phyloP scores from a whole-genome alignment of 2,797 vertebrate species.

The Muscicapa striata region DNA sequence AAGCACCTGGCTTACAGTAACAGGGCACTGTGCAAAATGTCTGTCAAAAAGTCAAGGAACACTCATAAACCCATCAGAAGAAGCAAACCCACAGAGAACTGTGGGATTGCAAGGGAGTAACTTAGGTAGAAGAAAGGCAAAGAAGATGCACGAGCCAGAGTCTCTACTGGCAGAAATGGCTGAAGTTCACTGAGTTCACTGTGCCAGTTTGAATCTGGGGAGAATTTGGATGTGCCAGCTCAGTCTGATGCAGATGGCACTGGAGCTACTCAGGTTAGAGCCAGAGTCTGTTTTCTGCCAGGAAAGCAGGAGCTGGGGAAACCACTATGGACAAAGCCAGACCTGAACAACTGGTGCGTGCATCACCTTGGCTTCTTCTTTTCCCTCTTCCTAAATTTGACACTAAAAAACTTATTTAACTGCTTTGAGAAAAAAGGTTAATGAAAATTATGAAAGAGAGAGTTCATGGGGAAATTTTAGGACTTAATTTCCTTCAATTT shows the following conservation, averaged over 20 bases:
- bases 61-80: slow-evolving; percentile 59
- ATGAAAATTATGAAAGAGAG: not conserved
- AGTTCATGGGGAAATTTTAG: not conserved
- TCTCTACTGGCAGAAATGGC: not conserved
- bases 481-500: not conserved
- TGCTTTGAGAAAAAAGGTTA: not conserved
- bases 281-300: slow-evolving; percentile 10
- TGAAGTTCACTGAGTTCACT: not conserved
- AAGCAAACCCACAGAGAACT: slow-evolving; percentile 55
- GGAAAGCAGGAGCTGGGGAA: not conserved
- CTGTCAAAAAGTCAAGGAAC: slow-evolving; percentile 34
- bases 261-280: not conserved
- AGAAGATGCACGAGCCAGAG: not conserved
- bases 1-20: slow-evolving; percentile 80
- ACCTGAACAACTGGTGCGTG: not conserved
- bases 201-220: not conserved
- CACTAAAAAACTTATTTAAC: not conserved
- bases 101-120: not conserved
- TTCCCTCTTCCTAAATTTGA: not conserved
- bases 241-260: slow-evolving; percentile 5
- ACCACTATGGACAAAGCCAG: not conserved
- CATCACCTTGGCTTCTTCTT: not conserved
- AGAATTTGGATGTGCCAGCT: not conserved
- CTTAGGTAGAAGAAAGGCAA: not conserved
- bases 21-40: slow-evolving; percentile 55